A percentile compares a stretch with the other conserved stretches of the same genome.
Conservation (phyloP, 1,140 invertebrate genomes). For the Aphaenogaster rudis region DNA sequence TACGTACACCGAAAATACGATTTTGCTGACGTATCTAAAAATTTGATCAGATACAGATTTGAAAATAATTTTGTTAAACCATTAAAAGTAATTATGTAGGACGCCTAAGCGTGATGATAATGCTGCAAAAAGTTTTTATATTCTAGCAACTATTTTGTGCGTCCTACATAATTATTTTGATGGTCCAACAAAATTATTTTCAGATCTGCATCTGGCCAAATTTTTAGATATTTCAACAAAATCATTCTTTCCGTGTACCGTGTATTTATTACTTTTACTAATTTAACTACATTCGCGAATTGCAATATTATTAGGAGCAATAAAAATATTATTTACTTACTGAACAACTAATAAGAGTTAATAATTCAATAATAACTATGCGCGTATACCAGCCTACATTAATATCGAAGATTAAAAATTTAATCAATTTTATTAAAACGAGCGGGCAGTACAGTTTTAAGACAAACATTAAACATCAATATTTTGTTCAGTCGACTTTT, state of each 20-base stretch:
- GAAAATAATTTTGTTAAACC: too few relatives aligned
- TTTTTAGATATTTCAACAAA: too few relatives aligned
- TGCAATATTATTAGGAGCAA: background rate
- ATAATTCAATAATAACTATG: conserved; percentile 43
- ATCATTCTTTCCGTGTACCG: background rate
- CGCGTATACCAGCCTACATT: conserved; percentile 18
- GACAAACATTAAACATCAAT: conserved; percentile 54
- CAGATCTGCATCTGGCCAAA: too few relatives aligned
- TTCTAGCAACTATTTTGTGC: too few relatives aligned
- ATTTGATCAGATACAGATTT: too few relatives aligned
- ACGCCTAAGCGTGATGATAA: too few relatives aligned
- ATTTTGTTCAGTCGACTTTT: conserved; percentile 43
- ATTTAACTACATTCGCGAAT: background rate
- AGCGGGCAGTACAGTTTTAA: conserved; percentile 21
- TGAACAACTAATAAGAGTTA: conserved; percentile 14
- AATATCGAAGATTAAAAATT: conserved; percentile 53
- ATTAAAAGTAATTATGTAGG: too few relatives aligned
- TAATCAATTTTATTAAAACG: conserved; percentile 61
- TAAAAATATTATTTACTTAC: background rate
- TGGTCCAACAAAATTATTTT: too few relatives aligned
- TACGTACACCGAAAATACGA: too few relatives aligned
- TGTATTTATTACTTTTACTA: conserved; percentile 1
- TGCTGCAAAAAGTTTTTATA: too few relatives aligned
- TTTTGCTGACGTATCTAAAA: too few relatives aligned
- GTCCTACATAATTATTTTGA: too few relatives aligned